These are phyloP conservation scores for Stichodactyla mertensii DNA, from an alignment of 64 coral and sea anemone species.

Conservation along the genomic window DNA sequence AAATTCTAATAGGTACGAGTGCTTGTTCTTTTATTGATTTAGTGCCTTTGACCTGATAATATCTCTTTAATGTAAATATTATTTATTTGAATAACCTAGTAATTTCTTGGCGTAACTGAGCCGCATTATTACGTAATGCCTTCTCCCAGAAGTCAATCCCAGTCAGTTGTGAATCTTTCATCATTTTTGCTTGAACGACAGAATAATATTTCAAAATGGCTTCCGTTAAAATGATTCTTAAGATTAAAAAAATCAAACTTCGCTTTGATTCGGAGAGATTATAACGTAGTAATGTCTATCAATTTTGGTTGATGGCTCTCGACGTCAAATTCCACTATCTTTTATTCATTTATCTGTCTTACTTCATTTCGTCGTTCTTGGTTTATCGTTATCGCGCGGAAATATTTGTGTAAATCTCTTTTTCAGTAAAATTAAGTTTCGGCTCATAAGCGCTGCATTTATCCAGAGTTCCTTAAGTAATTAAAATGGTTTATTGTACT, in stretches of 20 bases:
- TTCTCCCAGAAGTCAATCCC: too few species aligned
- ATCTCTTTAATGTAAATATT: background rate
- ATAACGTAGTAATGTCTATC: background rate
- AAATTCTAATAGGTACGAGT: background rate
- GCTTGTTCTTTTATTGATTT: constrained; percentile 1
- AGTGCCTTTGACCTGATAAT: background rate
- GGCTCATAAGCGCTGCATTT: background rate
- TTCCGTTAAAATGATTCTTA: background rate
- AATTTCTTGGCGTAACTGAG: background rate
- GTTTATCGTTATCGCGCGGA: background rate
- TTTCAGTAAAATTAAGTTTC: constrained; percentile 1
- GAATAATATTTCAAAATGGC: background rate
- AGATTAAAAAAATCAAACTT: background rate
- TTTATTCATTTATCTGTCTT: background rate
- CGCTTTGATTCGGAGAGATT: background rate
- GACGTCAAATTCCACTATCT: background rate
- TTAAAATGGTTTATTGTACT: constrained; percentile 5
- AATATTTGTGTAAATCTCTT: background rate
- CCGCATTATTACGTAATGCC: background rate
- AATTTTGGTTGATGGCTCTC: background rate
- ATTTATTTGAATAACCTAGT: background rate
- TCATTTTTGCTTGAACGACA: background rate
- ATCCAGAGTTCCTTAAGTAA: background rate
- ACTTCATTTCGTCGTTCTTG: background rate
- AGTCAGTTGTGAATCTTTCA: too few species aligned